Evolutionary conservation across 2,888 invertebrate species (phyloP).

Genomic region (Sphaerophoria taeniata): DNA sequence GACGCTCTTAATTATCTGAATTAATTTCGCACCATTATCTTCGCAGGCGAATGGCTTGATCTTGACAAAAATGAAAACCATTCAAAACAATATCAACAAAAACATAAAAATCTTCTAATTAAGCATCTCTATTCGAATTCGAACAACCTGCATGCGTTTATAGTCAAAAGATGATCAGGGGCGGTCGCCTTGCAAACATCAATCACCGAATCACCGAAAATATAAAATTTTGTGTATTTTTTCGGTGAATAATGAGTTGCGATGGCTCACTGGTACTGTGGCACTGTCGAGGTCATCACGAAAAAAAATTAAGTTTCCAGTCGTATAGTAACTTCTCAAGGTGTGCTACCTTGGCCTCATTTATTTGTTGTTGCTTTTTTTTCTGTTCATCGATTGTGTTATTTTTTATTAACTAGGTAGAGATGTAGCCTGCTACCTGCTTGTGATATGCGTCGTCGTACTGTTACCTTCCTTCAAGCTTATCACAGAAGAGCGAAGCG

Average conservation of each 20-base stretch:
- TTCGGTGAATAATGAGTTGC: slow-evolving; percentile 61
- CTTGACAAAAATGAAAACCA: too few species aligned
- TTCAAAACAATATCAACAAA: too few species aligned
- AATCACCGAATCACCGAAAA: slow-evolving; percentile 52
- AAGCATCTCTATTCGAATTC: too few species aligned
- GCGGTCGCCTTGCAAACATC: too few species aligned
- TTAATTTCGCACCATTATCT: too few species aligned
- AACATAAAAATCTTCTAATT: too few species aligned
- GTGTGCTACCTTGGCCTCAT: slow-evolving; percentile 71
- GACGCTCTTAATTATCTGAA: too few species aligned
- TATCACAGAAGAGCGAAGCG: slow-evolving; percentile 6
- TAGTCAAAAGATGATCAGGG: too few species aligned
- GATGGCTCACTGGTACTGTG: slow-evolving; percentile 44
- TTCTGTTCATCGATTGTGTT: slow-evolving; percentile 49
- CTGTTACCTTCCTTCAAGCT: not conserved
- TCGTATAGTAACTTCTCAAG: slow-evolving; percentile 67
- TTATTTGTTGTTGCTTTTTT: slow-evolving; percentile 44
- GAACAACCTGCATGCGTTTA: too few species aligned
- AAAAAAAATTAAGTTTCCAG: slow-evolving; percentile 69
- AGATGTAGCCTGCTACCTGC: slow-evolving; percentile 20
- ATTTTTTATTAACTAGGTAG: slow-evolving; percentile 42
- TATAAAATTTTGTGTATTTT: slow-evolving; percentile 23
- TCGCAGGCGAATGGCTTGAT: too few species aligned
- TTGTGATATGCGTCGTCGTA: not conserved
- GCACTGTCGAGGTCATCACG: slow-evolving; percentile 64